phyloP scores from a whole-genome alignment of 2,797 vertebrate species.

The Octomys mimax region DNA sequence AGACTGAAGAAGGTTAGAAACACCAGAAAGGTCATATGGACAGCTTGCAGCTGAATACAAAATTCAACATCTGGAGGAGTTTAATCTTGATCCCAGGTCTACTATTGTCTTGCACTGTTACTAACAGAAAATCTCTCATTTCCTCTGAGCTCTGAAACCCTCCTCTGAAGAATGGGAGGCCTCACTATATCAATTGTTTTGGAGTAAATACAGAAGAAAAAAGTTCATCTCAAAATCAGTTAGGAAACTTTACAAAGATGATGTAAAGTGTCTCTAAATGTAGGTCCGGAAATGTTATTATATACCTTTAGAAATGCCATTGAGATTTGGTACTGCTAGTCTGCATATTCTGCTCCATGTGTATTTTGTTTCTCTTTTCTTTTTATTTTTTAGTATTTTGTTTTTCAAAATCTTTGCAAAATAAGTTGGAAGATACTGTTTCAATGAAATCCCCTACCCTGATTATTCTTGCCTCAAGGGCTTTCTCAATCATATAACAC shows the following conservation, averaged over 20 bases:
- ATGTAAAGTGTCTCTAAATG: not conserved
- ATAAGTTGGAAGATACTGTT: not conserved
- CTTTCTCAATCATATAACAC: not conserved
- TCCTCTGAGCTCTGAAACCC: not conserved
- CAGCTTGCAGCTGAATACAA: constrained; percentile 12
- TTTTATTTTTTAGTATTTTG: no score
- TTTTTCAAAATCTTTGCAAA: not conserved
- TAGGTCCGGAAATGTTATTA: not conserved
- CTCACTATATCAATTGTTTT: not conserved
- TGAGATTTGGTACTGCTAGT: not conserved
- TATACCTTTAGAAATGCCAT: constrained; percentile 11
- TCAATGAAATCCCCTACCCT: not conserved
- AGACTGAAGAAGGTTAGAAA: constrained; percentile 1
- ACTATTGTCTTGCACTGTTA: not conserved
- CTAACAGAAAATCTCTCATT: constrained; percentile 32
- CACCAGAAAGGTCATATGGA: constrained; percentile 45
- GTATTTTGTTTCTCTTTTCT: not conserved
- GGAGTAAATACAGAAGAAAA: not conserved
- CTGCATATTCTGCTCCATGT: not conserved
- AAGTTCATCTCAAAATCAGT: not conserved
- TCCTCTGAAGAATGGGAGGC: constrained; percentile 35
- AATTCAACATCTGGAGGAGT: constrained; percentile 53
- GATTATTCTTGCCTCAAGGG: not conserved
- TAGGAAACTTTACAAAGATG: not conserved
- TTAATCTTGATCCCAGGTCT: not conserved